Base-by-base conservation (phyloP, 2,797 vertebrate genomes). In the Pelodytes ibericus region DNA sequence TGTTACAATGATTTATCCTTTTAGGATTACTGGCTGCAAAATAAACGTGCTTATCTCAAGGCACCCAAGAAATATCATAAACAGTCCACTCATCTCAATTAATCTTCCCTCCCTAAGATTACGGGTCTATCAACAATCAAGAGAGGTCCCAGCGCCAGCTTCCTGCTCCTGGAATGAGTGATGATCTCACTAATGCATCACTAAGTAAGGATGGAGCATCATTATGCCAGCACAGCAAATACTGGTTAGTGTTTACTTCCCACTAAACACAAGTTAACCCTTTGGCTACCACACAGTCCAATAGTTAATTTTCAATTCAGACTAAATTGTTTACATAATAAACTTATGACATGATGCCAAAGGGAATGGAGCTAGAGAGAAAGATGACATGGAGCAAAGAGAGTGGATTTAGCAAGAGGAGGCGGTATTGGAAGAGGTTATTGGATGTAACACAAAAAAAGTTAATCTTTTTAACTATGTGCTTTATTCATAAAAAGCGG, bases 161-260 rank as follows among this genome's bases (percentile, higher is more conserved):
- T 78, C 75, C 75, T 67, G 70, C 63, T 79, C 62, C 22, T 11
- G 15, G 56, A 67, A 78, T 79, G 76, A 79, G 49, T 79, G 57
- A 79, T 73, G 76, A 79, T 62, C 56, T 72, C 76, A 79, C 76
- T 79, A 79, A 79, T 79, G 76, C 71, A 72, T 71, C 70, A 31
- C 30, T 67, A 73, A 79, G 63, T 68, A 61, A 67, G 51, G 62
- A 61, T n/a, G 61, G 36, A 56, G 75, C 62, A 63, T 56, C 49
- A 16, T 67, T 67, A 49, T 68, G 70, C 70, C 44, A 44, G 56
- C 44, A 16, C 44, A 68, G 70, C 70, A 68, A 73, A 79, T 67
- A 70, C 60, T 71, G 26, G 8, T 31, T 29, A 31, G 22, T 77
- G 49, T 65, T 77, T 64, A 77, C 31, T 71, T 26, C 49, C 31